These are phyloP conservation scores for Chaetura pelagica DNA, from an alignment of 2,113 vertebrate genomes.

Conservation along the genomic window DNA sequence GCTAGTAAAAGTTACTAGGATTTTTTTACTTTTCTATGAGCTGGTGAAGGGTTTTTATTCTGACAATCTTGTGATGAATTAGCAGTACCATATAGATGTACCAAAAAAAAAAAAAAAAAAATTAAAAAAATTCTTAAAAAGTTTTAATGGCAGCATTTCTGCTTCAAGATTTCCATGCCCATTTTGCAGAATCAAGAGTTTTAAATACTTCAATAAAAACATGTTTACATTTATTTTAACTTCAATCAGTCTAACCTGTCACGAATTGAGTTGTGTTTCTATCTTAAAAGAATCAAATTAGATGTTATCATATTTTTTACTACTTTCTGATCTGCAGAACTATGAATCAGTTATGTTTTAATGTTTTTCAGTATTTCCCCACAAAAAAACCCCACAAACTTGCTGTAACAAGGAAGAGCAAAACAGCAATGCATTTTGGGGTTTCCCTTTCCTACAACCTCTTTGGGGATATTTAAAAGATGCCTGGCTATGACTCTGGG, in stretches of 20 bases:
- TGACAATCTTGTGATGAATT: background rate
- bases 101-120: no score
- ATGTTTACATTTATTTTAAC: background rate
- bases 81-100: background rate
- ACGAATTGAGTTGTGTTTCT: background rate
- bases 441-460: background rate
- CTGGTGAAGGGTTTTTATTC: background rate
- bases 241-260: background rate
- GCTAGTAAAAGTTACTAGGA: background rate
- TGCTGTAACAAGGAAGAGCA: background rate
- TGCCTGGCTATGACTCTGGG: background rate
- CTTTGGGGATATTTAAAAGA: background rate
- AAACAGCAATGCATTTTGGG: background rate
- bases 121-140: background rate
- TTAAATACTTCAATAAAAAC: background rate
- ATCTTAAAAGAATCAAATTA: background rate
- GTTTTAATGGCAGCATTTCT: background rate
- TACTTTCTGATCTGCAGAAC: background rate
- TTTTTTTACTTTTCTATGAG: background rate
- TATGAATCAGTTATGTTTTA: background rate
- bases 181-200: background rate
- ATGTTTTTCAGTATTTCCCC: background rate
- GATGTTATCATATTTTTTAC: background rate
- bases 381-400: background rate
- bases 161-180: background rate